Evolutionary conservation across 1,140 invertebrate genomes (phyloP), one percentile per base, ranked within the genome.

Genomic region (Episyrphus balteatus): DNA sequence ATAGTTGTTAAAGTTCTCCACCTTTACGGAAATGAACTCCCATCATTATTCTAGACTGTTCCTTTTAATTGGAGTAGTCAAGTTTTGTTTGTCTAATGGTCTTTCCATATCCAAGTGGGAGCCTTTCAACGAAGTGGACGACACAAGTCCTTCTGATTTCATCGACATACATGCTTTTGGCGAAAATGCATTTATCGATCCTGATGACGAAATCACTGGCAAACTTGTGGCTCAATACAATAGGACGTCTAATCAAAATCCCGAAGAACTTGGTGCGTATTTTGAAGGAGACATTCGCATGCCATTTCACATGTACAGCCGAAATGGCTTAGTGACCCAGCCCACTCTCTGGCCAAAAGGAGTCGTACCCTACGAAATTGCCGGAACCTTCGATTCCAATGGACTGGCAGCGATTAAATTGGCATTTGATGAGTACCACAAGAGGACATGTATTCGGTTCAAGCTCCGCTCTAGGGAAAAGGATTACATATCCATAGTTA

Each of bases 201-300:
- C 79, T 1, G 73, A 68, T 34, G 69, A 56, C 40, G 56, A 43
- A 5, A 41, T 14, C 10, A 62, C 36, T 56, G 70, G 13, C 55
- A 75, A 26, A 80, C 81, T 59, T 78, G 82, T 2, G 76, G 86
- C 58, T 78, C 84, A 60, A 55, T 83, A 80, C 74, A 68, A 71
- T 32, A 57, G 61, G 5, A 66, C 73, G 76, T 53, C 80, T 0
- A 59, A 66, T 1, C 64, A 75, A 31, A 86, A 86, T 59, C 83
- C 84, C 0, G 85, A 88, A 57, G 85, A 87, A 57, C 60, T 83
- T 46, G 82, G 84, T 1, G 73, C 74, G 2, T 87, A 86, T 56
- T 70, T 72, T 0, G 80, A 87, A 57, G 85, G 85, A 75, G 12
- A 75, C 0, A 41, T 51, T 3, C 49, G 59, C 2, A 26, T 26